phyloP scores from a whole-genome alignment of 2,797 vertebrate species.

The Valencia hispanica region DNA sequence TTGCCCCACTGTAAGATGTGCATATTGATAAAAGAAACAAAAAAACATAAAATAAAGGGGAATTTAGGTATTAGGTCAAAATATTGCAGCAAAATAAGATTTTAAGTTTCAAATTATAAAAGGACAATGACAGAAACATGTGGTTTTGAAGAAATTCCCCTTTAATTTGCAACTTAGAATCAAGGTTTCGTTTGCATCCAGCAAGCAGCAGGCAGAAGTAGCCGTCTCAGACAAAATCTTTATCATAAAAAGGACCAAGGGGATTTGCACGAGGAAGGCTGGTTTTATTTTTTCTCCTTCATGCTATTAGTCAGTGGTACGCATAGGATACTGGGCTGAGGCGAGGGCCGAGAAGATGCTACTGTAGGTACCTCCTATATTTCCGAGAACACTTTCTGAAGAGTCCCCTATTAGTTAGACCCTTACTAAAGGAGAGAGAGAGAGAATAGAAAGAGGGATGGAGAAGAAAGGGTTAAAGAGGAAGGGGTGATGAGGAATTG shows the following conservation, averaged over 20 bases:
- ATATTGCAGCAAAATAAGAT: neutral
- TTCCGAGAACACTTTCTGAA: constrained; percentile 94
- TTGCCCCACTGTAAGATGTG: neutral
- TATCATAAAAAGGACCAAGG: constrained; percentile 2
- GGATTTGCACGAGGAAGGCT: constrained; percentile 15
- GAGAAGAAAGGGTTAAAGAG: constrained; percentile 63
- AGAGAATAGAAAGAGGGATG: constrained; percentile 71
- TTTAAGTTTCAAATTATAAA: neutral
- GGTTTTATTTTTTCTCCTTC: constrained; percentile 63
- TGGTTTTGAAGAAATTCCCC: constrained; percentile 46
- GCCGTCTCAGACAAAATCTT: constrained; percentile 20
- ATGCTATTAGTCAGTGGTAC: constrained; percentile 90
- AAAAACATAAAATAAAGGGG: constrained; percentile 43
- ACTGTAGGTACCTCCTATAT: constrained; percentile 86
- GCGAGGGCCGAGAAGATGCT: constrained; percentile 48
- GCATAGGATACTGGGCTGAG: constrained; percentile 70
- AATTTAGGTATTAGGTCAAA: constrained; percentile 20
- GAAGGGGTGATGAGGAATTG: constrained; percentile 50
- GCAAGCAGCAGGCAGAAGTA: constrained; percentile 65
- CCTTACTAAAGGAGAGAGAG: constrained; percentile 87
- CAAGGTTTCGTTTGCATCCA: constrained; percentile 29
- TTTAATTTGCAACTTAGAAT: constrained; percentile 37
- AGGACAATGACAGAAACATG: neutral
- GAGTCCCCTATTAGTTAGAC: constrained; percentile 95
- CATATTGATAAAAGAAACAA: neutral